These are phyloP conservation scores for Orussus abietinus DNA, from an alignment of 1,140 invertebrate genomes.

Conservation along the genomic window DNA sequence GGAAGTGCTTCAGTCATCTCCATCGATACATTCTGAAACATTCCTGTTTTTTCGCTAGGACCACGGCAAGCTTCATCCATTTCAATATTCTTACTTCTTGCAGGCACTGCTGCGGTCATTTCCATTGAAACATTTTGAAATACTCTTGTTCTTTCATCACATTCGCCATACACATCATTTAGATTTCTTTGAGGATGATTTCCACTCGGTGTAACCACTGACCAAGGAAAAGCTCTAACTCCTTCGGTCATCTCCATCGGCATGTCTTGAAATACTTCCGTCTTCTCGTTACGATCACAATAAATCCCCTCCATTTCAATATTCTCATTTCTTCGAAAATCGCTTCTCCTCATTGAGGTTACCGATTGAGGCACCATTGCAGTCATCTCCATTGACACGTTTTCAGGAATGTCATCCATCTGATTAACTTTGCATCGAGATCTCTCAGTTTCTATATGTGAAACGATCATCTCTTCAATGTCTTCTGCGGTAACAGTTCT, in stretches of 20 bases:
- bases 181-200: too few species aligned
- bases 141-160: neutral
- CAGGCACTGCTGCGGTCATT: slow-evolving; percentile 15
- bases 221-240: too few species aligned
- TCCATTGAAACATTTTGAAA: slow-evolving; percentile 18
- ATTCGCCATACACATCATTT: too few species aligned
- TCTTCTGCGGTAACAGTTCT: too few species aligned
- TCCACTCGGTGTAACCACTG: too few species aligned
- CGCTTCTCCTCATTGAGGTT: slow-evolving; percentile 8
- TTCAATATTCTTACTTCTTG: neutral
- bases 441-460: neutral
- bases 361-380: neutral
- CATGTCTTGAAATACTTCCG: slow-evolving; percentile 12
- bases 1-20: slow-evolving; percentile 12
- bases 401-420: neutral
- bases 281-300: slow-evolving; percentile 8
- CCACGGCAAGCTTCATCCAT: neutral
- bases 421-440: neutral
- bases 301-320: slow-evolving; percentile 14
- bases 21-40: slow-evolving; percentile 9
- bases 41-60: neutral
- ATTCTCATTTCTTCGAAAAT: slow-evolving; percentile 2
- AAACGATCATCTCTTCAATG: too few species aligned
- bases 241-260: slow-evolving; percentile 11
- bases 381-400: slow-evolving; percentile 16